Evolutionary conservation across 2,797 vertebrate species (phyloP).

Genomic region (Pyrocephalus nanus): DNA sequence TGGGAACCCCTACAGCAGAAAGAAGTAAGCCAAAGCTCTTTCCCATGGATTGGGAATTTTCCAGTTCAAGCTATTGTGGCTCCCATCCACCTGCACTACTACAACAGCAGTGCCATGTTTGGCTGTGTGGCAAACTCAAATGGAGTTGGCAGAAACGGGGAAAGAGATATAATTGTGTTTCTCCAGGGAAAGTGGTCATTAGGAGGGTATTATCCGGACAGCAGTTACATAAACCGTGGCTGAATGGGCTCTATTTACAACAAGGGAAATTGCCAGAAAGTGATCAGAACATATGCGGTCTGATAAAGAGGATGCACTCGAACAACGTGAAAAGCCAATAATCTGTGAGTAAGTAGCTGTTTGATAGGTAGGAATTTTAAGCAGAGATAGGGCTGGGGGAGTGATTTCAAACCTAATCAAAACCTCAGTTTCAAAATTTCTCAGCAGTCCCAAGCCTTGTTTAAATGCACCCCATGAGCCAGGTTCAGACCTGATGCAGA

Average conservation of each 20-base stretch:
- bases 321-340: slow-evolving; percentile 56
- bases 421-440: neutral
- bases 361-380: slow-evolving; percentile 51
- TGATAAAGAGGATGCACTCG: slow-evolving; percentile 59
- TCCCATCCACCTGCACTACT: slow-evolving; percentile 42
- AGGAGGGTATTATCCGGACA: slow-evolving; percentile 53
- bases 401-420: slow-evolving; percentile 4
- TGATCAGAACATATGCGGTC: slow-evolving; percentile 47
- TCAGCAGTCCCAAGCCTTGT: neutral
- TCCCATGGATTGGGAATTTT: slow-evolving; percentile 14
- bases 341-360: slow-evolving; percentile 55
- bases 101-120: slow-evolving; percentile 4
- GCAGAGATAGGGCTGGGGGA: neutral
- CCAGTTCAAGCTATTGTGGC: slow-evolving; percentile 16
- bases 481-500: neutral
- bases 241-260: slow-evolving; percentile 62
- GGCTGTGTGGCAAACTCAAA: slow-evolving; percentile 39
- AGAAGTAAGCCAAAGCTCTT: neutral
- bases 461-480: neutral
- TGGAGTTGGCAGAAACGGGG: slow-evolving; percentile 18
- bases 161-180: slow-evolving; percentile 48
- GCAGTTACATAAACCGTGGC: slow-evolving; percentile 43
- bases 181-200: slow-evolving; percentile 52
- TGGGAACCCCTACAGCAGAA: neutral
- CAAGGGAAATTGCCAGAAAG: slow-evolving; percentile 66